phyloP scores from a whole-genome alignment of 2,888 invertebrate species.

The Dryocosmus kuriphilus region DNA sequence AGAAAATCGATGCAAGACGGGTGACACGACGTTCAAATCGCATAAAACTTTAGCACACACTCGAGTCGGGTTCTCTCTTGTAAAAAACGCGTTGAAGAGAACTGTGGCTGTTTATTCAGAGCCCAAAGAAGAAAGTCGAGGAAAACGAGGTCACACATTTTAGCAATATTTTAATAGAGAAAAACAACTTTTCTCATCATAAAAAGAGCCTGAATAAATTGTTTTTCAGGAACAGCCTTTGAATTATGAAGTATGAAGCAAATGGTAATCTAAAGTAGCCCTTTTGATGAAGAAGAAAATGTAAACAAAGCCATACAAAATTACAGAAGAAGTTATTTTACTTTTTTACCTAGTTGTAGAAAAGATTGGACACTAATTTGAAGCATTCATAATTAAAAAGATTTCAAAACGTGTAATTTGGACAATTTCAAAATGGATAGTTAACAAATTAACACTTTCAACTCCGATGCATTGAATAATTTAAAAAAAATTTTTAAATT shows the following conservation, averaged over 20 bases:
- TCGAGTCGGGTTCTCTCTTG: constrained; percentile 10
- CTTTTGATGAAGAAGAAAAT: too few relatives aligned
- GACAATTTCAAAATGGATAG: too few relatives aligned
- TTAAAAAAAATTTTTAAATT: too few relatives aligned
- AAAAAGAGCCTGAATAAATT: not conserved
- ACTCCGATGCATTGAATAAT: too few relatives aligned
- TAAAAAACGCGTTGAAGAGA: constrained; percentile 32
- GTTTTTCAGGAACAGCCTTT: not conserved
- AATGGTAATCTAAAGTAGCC: too few relatives aligned
- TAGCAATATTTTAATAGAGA: constrained; percentile 6
- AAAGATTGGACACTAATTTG: not conserved
- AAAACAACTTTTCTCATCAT: not conserved
- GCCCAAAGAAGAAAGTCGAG: constrained; percentile 6
- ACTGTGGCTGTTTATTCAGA: constrained; percentile 18
- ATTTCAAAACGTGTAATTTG: too few relatives aligned
- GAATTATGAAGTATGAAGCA: too few relatives aligned
- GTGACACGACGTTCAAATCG: constrained; percentile 32
- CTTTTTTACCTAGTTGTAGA: not conserved
- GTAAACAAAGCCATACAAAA: too few relatives aligned
- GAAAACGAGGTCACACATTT: constrained; percentile 19
- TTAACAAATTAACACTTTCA: too few relatives aligned
- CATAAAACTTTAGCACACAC: constrained; percentile 27
- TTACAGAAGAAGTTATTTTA: too few relatives aligned
- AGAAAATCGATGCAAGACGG: constrained; percentile 37
- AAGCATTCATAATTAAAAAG: too few relatives aligned